A percentile compares a stretch with the other conserved stretches of the same genome.
Conservation (phyloP, 2,797 vertebrate genomes). For the Silurus lanzhouensis region DNA sequence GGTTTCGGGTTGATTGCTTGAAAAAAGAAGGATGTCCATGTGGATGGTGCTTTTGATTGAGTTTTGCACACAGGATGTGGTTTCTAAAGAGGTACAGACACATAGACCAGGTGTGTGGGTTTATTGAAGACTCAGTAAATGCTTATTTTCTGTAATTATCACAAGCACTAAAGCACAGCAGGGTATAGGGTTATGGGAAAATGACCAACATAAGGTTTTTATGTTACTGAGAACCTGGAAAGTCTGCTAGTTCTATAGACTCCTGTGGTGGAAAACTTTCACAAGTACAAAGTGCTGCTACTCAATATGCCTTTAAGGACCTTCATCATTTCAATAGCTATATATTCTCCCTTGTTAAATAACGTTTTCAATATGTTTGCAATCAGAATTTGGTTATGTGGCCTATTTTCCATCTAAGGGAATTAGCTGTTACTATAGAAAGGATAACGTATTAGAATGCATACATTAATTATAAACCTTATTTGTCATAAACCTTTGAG, state of each 20-base stretch:
- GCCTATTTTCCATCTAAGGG: neutral
- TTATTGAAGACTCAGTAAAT: slow-evolving; percentile 12
- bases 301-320: neutral
- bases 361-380: neutral
- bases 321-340: neutral
- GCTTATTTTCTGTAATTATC: neutral
- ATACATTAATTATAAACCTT: neutral
- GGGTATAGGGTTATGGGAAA: neutral
- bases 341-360: neutral
- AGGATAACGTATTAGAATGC: neutral
- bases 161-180: neutral
- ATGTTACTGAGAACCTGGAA: neutral
- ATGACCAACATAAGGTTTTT: neutral
- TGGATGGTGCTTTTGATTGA: neutral
- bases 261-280: neutral
- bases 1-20: neutral
- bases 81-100: neutral
- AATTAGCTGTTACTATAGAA: neutral
- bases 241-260: neutral
- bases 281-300: neutral
- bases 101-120: neutral
- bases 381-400: neutral
- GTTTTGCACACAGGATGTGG: neutral
- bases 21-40: neutral
- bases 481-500: neutral